These are phyloP conservation scores for Eidolon helvum DNA, from an alignment of 2,113 vertebrate genomes.

Conservation along the genomic window DNA sequence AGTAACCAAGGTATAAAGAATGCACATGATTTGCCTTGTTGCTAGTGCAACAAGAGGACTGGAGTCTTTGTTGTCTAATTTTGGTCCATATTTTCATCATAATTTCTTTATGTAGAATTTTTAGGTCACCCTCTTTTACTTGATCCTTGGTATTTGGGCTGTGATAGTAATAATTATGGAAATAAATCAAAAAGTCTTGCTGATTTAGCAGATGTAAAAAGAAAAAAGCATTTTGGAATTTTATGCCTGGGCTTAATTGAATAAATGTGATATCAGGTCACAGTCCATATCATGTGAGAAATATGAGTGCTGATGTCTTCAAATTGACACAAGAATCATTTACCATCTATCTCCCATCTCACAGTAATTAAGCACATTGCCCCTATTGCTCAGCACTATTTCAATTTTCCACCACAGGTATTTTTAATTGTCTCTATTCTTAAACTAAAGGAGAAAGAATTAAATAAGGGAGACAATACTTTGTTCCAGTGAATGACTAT, in stretches of 20 bases:
- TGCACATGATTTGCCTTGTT: not conserved
- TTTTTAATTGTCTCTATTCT: conserved; percentile 67
- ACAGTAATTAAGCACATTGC: conserved; percentile 57
- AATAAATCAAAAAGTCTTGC: conserved; percentile 54
- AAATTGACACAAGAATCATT: conserved; percentile 58
- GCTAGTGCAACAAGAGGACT: not conserved
- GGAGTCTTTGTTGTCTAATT: not conserved
- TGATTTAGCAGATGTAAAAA: conserved; percentile 56
- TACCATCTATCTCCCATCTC: conserved; percentile 15
- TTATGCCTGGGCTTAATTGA: conserved; percentile 55
- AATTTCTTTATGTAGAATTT: not conserved
- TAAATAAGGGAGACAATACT: conserved; percentile 9
- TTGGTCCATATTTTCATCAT: not conserved
- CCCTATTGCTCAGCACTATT: conserved; percentile 54
- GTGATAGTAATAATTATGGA: not conserved
- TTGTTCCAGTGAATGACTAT: not conserved
- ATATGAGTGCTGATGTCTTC: conserved; percentile 65
- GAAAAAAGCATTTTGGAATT: conserved; percentile 25
- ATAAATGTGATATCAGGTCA: conserved; percentile 62
- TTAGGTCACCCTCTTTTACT: conserved; percentile 20
- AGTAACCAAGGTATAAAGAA: not conserved
- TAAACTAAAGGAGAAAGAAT: conserved; percentile 24
- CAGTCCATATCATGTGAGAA: conserved; percentile 64
- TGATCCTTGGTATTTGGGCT: not conserved
- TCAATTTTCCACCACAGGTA: conserved; percentile 73